Conservation (phyloP, 1,140 invertebrate species). For the Aphelinus certus region DNA sequence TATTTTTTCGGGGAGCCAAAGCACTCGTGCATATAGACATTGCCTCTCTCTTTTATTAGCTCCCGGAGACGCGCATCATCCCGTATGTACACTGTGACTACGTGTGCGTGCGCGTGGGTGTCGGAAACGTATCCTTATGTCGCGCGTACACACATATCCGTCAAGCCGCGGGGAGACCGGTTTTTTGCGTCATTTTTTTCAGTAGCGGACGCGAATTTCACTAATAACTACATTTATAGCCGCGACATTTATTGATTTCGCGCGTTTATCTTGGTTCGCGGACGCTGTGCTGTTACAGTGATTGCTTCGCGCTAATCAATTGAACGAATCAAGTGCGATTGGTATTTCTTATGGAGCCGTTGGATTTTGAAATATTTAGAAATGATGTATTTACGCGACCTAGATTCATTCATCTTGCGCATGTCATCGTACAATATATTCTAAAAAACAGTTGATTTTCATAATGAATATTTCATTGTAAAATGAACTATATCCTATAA, state of each 20-base stretch:
- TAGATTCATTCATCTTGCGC: too few relatives aligned
- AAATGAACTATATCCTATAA: too few relatives aligned
- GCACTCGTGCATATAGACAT: background rate
- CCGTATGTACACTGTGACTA: background rate
- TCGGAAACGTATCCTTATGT: conserved; percentile 5
- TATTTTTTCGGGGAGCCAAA: background rate
- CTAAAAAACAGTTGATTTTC: too few relatives aligned
- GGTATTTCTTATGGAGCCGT: too few relatives aligned
- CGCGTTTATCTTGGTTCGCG: conserved; percentile 16
- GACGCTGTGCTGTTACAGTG: background rate
- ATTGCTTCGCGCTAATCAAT: background rate
- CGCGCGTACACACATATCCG: background rate
- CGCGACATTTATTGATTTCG: conserved; percentile 23
- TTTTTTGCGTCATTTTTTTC: conserved; percentile 26
- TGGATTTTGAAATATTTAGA: too few relatives aligned
- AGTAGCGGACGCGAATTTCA: conserved; percentile 6
- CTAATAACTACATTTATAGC: conserved; percentile 33
- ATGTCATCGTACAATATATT: too few relatives aligned
- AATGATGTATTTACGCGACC: too few relatives aligned
- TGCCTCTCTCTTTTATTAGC: background rate
- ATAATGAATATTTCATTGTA: too few relatives aligned
- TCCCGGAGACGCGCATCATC: background rate
- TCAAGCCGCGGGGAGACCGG: background rate
- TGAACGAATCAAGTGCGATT: too few relatives aligned
- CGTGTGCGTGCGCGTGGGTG: conserved; percentile 9